phyloP scores from a whole-genome alignment of 1,140 invertebrate species.

The Galendromus occidentalis region DNA sequence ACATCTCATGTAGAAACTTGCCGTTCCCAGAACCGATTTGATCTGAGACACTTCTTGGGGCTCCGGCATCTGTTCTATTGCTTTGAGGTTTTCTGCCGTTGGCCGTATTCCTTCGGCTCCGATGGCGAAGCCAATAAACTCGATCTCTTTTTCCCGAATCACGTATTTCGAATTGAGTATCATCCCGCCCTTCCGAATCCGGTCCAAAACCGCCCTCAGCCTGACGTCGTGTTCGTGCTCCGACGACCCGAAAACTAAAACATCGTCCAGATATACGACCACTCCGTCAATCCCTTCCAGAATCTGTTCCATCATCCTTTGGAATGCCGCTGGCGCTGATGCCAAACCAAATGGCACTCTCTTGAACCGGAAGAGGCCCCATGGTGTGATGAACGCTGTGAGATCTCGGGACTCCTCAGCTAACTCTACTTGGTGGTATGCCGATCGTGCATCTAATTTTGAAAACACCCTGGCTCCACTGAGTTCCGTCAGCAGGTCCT shows the following conservation, averaged over 20 bases:
- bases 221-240: conserved; percentile 14
- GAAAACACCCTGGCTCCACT: conserved; percentile 11
- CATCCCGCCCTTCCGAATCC: conserved; percentile 13
- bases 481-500: not conserved
- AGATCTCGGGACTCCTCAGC: conserved; percentile 9
- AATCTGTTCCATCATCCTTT: conserved; percentile 14
- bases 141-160: not conserved
- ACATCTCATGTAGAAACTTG: not conserved
- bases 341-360: conserved; percentile 18
- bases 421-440: conserved; percentile 12
- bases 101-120: not conserved
- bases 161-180: conserved; percentile 18
- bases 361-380: conserved; percentile 17
- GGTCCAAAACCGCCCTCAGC: conserved; percentile 10
- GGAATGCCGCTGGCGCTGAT: conserved; percentile 16
- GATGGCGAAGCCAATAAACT: conserved; percentile 6
- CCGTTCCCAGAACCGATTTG: not conserved
- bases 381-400: not conserved
- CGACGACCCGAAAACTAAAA: conserved; percentile 13
- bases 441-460: conserved; percentile 1
- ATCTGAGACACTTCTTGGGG: not conserved
- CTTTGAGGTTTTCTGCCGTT: not conserved
- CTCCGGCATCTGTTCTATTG: not conserved
- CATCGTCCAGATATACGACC: conserved; percentile 17
- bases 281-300: conserved; percentile 11